Conservation (phyloP, 2,113 vertebrate genomes). For the Eudyptes chrysolophus region DNA sequence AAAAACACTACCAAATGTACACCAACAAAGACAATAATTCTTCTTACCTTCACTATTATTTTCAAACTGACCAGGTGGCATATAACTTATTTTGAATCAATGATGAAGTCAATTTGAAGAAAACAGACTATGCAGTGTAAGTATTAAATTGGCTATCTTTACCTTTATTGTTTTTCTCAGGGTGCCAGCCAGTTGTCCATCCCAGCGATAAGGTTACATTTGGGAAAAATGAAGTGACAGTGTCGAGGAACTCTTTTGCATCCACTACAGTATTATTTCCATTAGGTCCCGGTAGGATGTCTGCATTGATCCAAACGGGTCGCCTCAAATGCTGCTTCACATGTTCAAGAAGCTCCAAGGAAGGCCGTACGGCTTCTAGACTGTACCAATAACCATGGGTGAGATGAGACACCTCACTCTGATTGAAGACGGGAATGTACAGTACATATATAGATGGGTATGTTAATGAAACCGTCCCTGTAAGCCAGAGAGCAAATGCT, state of each 20-base stretch:
- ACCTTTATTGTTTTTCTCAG: conserved; percentile 79
- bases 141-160: not conserved
- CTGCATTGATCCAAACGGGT: conserved; percentile 91
- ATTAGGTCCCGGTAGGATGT: conserved; percentile 85
- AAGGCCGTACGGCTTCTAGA: conserved; percentile 78
- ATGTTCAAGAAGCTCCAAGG: conserved; percentile 76
- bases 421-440: accelerated
- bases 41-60: not conserved
- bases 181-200: conserved; percentile 87
- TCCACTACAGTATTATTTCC: conserved; percentile 72
- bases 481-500: not conserved
- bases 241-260: conserved; percentile 74
- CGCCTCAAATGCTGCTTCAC: conserved; percentile 42
- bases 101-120: not conserved
- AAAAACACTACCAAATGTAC: not conserved
- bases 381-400: conserved; percentile 57
- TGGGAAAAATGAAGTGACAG: conserved; percentile 70
- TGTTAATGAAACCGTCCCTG: not conserved
- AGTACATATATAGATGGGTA: not conserved
- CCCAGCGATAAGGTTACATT: conserved; percentile 85
- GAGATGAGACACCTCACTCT: not conserved
- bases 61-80: not conserved
- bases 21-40: not conserved
- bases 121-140: not conserved
- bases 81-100: not conserved